A percentile compares a stretch with the other conserved stretches of the same genome.
Evolutionary conservation across 2,113 vertebrate genomes (phyloP).

Genomic region (Bos indicus): DNA sequence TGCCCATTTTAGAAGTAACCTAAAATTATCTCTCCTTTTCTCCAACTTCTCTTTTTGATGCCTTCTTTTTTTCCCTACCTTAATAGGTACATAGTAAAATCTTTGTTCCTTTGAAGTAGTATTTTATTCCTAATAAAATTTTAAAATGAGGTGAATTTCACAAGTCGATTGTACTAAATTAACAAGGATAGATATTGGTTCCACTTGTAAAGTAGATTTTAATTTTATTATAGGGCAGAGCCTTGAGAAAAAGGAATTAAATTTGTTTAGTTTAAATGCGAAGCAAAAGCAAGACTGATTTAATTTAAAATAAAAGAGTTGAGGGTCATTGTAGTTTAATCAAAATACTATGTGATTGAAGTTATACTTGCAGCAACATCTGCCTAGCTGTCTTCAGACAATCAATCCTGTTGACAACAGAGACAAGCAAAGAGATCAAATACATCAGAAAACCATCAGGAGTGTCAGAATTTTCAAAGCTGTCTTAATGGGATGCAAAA

Average conservation of each 20-base stretch:
- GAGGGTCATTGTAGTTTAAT: background rate
- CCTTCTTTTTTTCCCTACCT: background rate
- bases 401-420: background rate
- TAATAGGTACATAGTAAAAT: background rate
- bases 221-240: background rate
- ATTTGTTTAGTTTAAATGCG: background rate
- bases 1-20: background rate
- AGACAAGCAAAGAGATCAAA: background rate
- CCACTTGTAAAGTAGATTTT: background rate
- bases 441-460: background rate
- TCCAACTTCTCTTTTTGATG: background rate
- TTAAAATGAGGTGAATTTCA: background rate
- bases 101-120: background rate
- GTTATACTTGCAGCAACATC: background rate
- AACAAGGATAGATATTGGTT: background rate
- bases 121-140: background rate
- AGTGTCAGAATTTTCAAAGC: background rate
- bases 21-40: background rate
- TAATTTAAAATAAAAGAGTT: background rate
- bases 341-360: background rate
- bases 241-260: background rate
- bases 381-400: background rate
- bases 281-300: background rate
- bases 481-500: background rate
- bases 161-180: background rate